phyloP scores from a whole-genome alignment of 1,140 invertebrate genomes.

The Nixonia krombeini region DNA sequence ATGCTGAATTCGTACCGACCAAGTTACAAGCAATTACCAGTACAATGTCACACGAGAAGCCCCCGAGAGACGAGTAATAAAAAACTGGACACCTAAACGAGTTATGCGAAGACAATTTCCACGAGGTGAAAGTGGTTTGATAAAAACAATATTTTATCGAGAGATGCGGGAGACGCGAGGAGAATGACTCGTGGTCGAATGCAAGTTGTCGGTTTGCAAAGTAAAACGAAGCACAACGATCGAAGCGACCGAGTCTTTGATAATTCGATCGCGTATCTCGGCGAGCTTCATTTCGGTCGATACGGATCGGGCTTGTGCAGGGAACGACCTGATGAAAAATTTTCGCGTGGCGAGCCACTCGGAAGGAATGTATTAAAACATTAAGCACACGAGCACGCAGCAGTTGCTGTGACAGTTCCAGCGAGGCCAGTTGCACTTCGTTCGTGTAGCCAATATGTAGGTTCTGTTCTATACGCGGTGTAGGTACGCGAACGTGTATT shows the following conservation, averaged over 20 bases:
- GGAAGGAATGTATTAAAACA: conserved; percentile 63
- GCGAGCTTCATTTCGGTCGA: too few relatives aligned
- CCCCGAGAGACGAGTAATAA: conserved; percentile 19
- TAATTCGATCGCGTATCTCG: conserved; percentile 9
- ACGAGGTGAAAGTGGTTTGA: too few relatives aligned
- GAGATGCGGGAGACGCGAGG: too few relatives aligned
- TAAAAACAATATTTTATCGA: too few relatives aligned
- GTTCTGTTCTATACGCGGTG: conserved; percentile 14
- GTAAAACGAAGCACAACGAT: conserved; percentile 17
- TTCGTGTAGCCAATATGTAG: conserved; percentile 21
- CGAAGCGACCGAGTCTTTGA: conserved; percentile 13
- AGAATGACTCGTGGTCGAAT: too few relatives aligned
- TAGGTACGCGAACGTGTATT: conserved; percentile 1
- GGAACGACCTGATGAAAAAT: conserved; percentile 1
- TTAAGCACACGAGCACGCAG: conserved; percentile 57
- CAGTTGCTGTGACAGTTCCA: conserved; percentile 53
- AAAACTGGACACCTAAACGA: neutral
- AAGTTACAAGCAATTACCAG: conserved; percentile 34
- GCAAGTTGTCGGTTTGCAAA: neutral
- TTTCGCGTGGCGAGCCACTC: conserved; percentile 50
- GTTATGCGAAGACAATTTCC: too few relatives aligned
- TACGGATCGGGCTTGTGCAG: too few relatives aligned
- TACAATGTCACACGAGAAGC: conserved; percentile 29
- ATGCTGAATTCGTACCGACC: conserved; percentile 39
- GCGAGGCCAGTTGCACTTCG: conserved; percentile 55